Base-by-base conservation (phyloP, 2,888 invertebrate species). In the Coelinius sp. region DNA sequence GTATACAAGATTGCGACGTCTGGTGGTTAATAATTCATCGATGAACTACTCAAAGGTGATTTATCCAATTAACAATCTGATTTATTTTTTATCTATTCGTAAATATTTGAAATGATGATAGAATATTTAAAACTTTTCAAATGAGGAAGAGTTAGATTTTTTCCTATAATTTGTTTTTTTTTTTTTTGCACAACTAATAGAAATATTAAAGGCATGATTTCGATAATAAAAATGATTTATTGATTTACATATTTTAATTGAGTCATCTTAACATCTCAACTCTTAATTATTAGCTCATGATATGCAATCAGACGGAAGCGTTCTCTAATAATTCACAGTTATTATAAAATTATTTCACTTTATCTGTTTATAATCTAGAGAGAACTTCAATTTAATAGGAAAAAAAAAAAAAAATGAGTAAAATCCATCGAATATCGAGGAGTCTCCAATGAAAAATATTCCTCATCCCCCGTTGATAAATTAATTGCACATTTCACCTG, bases 231-330 rank as follows among this genome's bases (percentile, higher is more conserved):
- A 59, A 59, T 59, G 17, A 59, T 59, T 59, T 35, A 31, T 59
- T 59, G 1, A 31, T 31, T 14, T 31, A 31, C 35, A 25, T 6
- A 14, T 56, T 56, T 27, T 8, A 20, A 17, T 49, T n/a, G 2
- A 14, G 6, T 46, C 5, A 46, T 17, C 44, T 20, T 20, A 49
- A 20, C 46, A 53, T 14, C 24, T 17, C 24, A 25, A 25, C 31
- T n/a, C 3, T 31, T 59, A 7, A 20, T 12, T 17, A 20, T 35
- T 56, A 56, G 17, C 35, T 20, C 24, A 53, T 68, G 68, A 68
- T 68, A 62, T 62, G 62, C 49, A 62, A 56, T 59, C 27, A 68
- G 68, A 68, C 62, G 68, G 62, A 68, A 68, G 68, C 62, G 31
- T 46, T 35, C 46, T 62, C 31, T 68, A 44, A 46, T 24, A 25